phyloP scores from a whole-genome alignment of 2,797 vertebrate genomes.

The Tauraco hartlaubi region DNA sequence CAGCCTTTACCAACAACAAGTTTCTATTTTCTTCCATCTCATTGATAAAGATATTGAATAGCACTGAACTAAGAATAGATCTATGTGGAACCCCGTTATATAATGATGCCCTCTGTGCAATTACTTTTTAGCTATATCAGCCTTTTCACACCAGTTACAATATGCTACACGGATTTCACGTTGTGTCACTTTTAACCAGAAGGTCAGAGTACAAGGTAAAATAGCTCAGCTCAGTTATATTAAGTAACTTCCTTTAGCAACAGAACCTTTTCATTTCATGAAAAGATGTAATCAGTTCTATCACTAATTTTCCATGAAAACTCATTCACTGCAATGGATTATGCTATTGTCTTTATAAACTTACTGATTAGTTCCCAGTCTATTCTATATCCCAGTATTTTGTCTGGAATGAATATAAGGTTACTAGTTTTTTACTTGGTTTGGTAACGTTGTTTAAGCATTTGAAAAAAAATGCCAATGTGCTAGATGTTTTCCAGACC shows the following conservation, averaged over 20 bases:
- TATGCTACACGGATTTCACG: slow-evolving; percentile 31
- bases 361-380: slow-evolving; percentile 16
- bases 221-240: background rate
- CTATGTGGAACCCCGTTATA: slow-evolving; percentile 67
- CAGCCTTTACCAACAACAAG: slow-evolving; percentile 72
- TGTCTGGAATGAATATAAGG: background rate
- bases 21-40: slow-evolving; percentile 75
- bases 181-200: slow-evolving; percentile 57
- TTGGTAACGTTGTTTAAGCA: background rate
- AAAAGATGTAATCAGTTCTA: slow-evolving; percentile 28
- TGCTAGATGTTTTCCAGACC: background rate
- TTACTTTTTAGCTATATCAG: slow-evolving; percentile 67
- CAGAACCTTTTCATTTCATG: slow-evolving; percentile 36
- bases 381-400: background rate
- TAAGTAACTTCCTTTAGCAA: slow-evolving; percentile 3
- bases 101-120: slow-evolving; percentile 67
- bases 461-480: background rate
- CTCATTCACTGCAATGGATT: slow-evolving; percentile 29
- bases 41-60: slow-evolving; percentile 75
- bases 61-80: slow-evolving; percentile 66
- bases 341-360: background rate
- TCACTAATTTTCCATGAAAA: slow-evolving; percentile 37
- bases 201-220: slow-evolving; percentile 56
- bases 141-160: slow-evolving; percentile 28
- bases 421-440: background rate